Conservation (phyloP, 2,888 invertebrate genomes). For the Lasioglossum pauxillum region DNA sequence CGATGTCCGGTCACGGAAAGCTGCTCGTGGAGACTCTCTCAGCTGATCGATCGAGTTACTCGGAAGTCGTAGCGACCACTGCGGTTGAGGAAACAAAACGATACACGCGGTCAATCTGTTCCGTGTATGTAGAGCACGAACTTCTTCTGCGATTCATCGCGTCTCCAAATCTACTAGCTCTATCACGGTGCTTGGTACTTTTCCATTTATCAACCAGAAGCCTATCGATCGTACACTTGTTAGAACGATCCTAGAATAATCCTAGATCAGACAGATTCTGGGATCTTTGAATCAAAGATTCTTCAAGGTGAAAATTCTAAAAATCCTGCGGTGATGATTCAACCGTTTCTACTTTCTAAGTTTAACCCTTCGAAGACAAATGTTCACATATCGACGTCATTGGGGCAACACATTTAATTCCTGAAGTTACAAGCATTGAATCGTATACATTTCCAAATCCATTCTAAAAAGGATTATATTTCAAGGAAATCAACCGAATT, state of each 20-base stretch:
- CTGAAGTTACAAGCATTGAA: background rate
- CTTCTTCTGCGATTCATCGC: background rate
- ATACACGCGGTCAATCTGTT: conserved; percentile 23
- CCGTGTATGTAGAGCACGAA: background rate
- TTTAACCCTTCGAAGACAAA: no score
- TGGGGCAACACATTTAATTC: background rate
- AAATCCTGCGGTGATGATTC: no score
- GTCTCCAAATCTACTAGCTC: background rate
- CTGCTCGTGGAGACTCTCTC: background rate
- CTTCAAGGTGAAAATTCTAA: no score
- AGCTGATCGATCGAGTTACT: conserved; percentile 61
- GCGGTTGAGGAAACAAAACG: conserved; percentile 43
- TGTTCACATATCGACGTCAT: no score
- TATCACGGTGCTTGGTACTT: background rate
- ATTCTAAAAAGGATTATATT: background rate
- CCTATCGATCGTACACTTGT: background rate
- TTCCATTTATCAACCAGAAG: background rate
- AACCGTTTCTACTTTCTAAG: no score
- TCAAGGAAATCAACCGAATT: background rate
- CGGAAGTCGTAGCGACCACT: conserved; percentile 50
- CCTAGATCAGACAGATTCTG: background rate
- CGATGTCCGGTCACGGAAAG: conserved; percentile 18
- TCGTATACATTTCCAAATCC: background rate
- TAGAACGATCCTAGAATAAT: background rate
- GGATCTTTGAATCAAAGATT: no score